Evolutionary conservation across 2,888 invertebrate genomes (phyloP), one percentile per base, ranked within the genome.

Genomic region (Apomyelois bistriatella): DNA sequence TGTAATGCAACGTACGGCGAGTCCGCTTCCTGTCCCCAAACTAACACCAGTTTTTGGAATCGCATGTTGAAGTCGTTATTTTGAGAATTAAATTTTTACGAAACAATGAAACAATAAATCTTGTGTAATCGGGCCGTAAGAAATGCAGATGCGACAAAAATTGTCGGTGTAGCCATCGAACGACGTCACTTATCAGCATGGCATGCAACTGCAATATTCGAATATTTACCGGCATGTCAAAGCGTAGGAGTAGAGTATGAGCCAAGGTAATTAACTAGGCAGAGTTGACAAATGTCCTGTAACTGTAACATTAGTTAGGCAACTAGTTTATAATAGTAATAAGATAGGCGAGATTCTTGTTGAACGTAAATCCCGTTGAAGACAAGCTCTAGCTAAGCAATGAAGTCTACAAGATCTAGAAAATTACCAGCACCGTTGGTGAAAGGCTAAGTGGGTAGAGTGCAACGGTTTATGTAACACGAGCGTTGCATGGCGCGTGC

Each of bases 391-490:
- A 40, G 46, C 32, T 9, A 32, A 13, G 15, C 10, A 16, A 15
- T 13, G 16, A 28, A 32, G 32, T 1, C 32, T 16, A 9, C 15
- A 32, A 35, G 46, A 32, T 30, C 72, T 68, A 79, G 82, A 77
- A 82, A 79, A 79, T 79, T 74, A 72, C 76, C 70, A 65, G 65
- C 75, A 70, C 68, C 73, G 73, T 66, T 69, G 75, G 83, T 76
- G 83, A 85, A 84, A 83, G 82, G 81, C 72, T 59, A 71, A 68
- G 66, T 68, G 55, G 56, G 55, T 48, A 52, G 56, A 54, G 47
- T 67, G 65, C 65, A 68, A 61, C 68, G 65, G 72, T 73, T 85
- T 82, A 82, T 79, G 74, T 80, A 84, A 83, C 71, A 62, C 52
- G 48, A 55, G 46, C 15, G 30, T 66, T 65, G 63, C 63, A 66